A percentile compares a stretch with the other conserved stretches of the same genome.
These are phyloP conservation scores for Heterodera schachtii DNA, from an alignment of 1,140 invertebrate species.

Conservation along the genomic window DNA sequence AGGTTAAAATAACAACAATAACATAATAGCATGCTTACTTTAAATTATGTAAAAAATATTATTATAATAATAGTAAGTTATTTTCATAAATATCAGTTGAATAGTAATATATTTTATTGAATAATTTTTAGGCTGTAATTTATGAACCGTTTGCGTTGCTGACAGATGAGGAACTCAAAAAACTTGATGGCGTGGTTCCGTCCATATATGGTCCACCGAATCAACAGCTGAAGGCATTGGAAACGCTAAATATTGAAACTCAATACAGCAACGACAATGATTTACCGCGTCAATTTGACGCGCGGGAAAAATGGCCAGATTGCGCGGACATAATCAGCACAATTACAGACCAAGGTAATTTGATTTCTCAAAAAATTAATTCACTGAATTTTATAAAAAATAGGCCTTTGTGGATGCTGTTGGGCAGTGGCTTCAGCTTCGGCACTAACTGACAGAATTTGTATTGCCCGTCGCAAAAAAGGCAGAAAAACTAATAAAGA, in stretches of 20 bases:
- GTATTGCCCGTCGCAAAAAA: slow-evolving; percentile 79
- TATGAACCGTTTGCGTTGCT: background rate
- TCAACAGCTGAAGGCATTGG: background rate
- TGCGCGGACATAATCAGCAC: slow-evolving; percentile 75
- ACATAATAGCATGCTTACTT: too few species aligned
- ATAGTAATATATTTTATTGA: too few species aligned
- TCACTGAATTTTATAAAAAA: background rate
- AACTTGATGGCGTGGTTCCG: background rate
- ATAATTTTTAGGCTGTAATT: background rate
- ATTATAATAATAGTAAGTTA: too few species aligned
- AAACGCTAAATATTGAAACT: background rate
- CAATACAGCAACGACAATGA: background rate
- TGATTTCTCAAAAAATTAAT: background rate
- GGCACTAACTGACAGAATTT: slow-evolving; percentile 81
- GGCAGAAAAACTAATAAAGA: slow-evolving; percentile 66
- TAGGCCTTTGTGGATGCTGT: slow-evolving; percentile 64
- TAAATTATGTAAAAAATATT: too few species aligned
- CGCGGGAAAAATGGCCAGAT: slow-evolving; percentile 71
- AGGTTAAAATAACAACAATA: background rate
- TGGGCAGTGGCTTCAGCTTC: slow-evolving; percentile 57
- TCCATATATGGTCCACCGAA: background rate
- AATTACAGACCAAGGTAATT: slow-evolving; percentile 68
- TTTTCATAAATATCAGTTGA: background rate
- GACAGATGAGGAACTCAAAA: background rate
- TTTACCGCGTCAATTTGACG: slow-evolving; percentile 71